Percentiles rank a stretch among this genome's conserved stretches.
These are phyloP conservation scores for Zootoca vivipara DNA, from an alignment of 2,113 vertebrate species.

Conservation along the genomic window DNA sequence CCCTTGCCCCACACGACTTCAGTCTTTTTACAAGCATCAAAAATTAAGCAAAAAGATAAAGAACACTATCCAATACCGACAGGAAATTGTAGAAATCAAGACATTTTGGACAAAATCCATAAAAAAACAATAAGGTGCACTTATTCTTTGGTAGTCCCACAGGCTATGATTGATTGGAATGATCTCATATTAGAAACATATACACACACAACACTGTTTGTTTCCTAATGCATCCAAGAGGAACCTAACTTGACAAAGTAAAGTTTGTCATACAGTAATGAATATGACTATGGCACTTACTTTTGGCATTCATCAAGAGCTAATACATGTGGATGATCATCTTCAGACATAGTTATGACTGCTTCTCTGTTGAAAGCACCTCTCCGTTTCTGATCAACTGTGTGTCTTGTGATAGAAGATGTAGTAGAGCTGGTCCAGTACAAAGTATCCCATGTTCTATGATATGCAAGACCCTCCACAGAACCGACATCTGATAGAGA, in stretches of 20 bases:
- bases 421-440: slow-evolving; percentile 98
- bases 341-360: slow-evolving; percentile 92
- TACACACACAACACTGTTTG: background rate
- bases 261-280: accelerated
- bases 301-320: slow-evolving; percentile 95
- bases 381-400: slow-evolving; percentile 83
- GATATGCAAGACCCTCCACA: slow-evolving; percentile 96
- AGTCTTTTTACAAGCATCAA: background rate
- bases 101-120: background rate
- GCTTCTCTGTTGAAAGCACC: slow-evolving; percentile 86
- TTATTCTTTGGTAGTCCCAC: background rate
- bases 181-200: background rate
- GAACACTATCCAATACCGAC: no score
- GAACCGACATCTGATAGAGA: slow-evolving; percentile 89
- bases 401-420: slow-evolving; percentile 92
- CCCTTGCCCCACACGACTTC: background rate
- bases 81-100: background rate
- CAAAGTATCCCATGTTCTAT: slow-evolving; percentile 92
- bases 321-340: slow-evolving; percentile 94
- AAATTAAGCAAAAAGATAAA: background rate
- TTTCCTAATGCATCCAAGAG: background rate
- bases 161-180: background rate
- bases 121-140: background rate
- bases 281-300: slow-evolving; percentile 69
- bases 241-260: background rate